Base-by-base conservation (phyloP, 2,888 invertebrate species). In the Spodoptera exigua region DNA sequence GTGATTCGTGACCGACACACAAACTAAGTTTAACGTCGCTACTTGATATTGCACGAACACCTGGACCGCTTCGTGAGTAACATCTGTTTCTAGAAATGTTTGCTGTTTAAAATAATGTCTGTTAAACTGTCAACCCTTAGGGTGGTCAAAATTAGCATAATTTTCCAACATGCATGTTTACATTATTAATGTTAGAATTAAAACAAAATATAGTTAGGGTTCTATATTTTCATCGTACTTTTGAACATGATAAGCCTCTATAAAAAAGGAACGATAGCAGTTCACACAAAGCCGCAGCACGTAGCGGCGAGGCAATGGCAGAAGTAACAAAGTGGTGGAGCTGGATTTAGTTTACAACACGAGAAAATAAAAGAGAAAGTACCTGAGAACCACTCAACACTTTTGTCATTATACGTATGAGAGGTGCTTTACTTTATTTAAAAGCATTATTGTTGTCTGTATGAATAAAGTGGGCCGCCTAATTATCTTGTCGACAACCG, bases 1-100 rank as follows among this genome's bases (percentile, higher is more conserved):
- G 75, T 70, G 78, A 79, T 74, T 83, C 88, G 88, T 87, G 89
- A 87, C 83, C 76, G 74, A 84, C 78, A 84, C 83, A 74, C 83
- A 78, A 85, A 88, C 78, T 75, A 82, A 79, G 54, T 68, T 74
- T 66, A 72, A 60, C 45, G 61, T 58, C 70, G 57, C 61, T 59
- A 61, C 70, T 62, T 57, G 47, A 41, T 54, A 60, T 63, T 55
- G 40, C 56, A 51, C 47, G 53, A 59, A 51, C 59, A 74, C 74
- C 58, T 61, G 56, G 40, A 35, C 48, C 58, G 47, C 48, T 74
- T 59, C 40, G 41, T 46, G 63, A 68, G 61, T 54, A 68, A 68
- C 73, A 67, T 61, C 61, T 67, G 61, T 61, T 61, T 71, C 52
- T 58, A 49, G 58, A 48, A 67, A 64, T 70, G 71, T 72, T 61